Evolutionary conservation across 2,797 vertebrate genomes (phyloP), one percentile per base, ranked within the genome.

Genomic region (Sebastes steindachneri): DNA sequence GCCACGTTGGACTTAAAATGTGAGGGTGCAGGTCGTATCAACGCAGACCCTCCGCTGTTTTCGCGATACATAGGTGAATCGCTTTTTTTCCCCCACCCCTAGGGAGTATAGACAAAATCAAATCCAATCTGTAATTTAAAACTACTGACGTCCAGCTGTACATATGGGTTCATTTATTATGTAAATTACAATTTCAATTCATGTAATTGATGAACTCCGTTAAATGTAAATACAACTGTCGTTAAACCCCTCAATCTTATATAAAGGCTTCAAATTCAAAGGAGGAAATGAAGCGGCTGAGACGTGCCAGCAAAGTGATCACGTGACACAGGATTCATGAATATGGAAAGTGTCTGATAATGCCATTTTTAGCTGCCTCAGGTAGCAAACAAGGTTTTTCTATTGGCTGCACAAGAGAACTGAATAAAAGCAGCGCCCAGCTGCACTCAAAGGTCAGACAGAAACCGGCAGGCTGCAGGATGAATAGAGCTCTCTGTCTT

Each of bases 391-490:
- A 6, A 60, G 68, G 6, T 48, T 67, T 71, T 71, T 68, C 77
- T 31, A 59, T 33, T 74, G 63, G 68, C 79, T 31, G 35, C 59
- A 7, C 62, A 53, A 19, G 33, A 71, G n/a, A 26, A 6, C 73
- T 57, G 75, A 83, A 86, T 75, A 80, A 75, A 85, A 78, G 68
- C 33, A 60, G 60, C 12, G 57, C 21, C 59, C 79, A 71, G 85
- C 45, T 68, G 79, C 73, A 86, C 63, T 79, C 79, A 83, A 83
- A 82, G 78, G 73, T 85, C 76, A 81, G 68, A n/a, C 41, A 74
- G 41, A 64, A 69, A 77, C 17, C 14, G 19, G 17, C 53, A 51
- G 63, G 70, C 66, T 70, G 58, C 51, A 59, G 63, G 19, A 62
- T 73, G 53, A 85, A 84, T 51, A 65, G 68, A 79, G 68, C 57